A percentile compares a stretch with the other conserved stretches of the same genome.
Conservation (phyloP, 2,888 invertebrate genomes). For the Rhingia rostrata region DNA sequence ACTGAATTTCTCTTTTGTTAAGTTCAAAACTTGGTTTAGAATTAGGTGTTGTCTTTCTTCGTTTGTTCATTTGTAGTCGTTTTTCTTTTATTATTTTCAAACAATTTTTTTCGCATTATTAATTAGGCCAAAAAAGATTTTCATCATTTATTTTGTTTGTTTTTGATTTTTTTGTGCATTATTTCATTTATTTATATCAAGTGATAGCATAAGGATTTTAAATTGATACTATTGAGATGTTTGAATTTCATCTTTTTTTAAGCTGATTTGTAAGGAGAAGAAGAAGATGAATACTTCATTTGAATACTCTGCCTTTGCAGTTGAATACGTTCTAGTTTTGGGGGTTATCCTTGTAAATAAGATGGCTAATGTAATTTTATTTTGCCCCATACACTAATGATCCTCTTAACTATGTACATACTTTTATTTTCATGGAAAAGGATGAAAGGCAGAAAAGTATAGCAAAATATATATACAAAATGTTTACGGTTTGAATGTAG, state of each 20-base stretch:
- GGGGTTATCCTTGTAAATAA: conserved; percentile 43
- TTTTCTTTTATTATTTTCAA: conserved; percentile 6
- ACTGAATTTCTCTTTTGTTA: conserved; percentile 61
- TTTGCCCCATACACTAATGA: conserved; percentile 19
- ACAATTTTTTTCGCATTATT: conserved; percentile 18
- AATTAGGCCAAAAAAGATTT: conserved; percentile 47
- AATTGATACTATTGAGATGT: background rate
- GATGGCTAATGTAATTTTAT: background rate
- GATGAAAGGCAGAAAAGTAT: background rate
- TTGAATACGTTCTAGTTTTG: conserved; percentile 8
- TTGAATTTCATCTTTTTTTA: background rate
- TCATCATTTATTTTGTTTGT: conserved; percentile 18
- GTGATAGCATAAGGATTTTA: conserved; percentile 11
- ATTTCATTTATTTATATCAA: background rate
- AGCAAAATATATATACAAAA: background rate
- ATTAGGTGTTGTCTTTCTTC: background rate
- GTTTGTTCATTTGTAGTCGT: background rate
- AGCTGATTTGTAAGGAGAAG: background rate
- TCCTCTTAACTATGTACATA: conserved; percentile 2
- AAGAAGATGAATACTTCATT: conserved; percentile 23
- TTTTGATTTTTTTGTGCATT: conserved; percentile 2
- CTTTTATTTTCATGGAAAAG: background rate
- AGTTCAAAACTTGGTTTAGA: conserved; percentile 41
- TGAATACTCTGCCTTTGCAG: conserved; percentile 19
- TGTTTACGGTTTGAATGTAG: too few species aligned